Percentiles rank a stretch among this genome's conserved stretches.
Evolutionary conservation across 2,888 invertebrate species (phyloP).

Genomic region (Eupelmus urozonus): DNA sequence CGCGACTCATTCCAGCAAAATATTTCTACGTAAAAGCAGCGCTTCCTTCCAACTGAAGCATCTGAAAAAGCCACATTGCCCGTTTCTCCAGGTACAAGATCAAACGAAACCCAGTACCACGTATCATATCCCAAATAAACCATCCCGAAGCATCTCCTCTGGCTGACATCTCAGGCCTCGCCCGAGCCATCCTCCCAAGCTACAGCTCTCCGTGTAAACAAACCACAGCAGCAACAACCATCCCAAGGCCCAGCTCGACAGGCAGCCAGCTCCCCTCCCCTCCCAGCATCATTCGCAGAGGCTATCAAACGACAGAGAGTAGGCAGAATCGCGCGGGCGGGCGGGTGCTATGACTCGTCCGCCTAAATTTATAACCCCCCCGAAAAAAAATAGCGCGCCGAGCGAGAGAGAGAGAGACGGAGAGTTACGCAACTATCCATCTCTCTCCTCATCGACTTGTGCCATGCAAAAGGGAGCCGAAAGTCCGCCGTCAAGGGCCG

Average conservation of each 20-base stretch:
- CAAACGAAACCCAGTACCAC: neutral
- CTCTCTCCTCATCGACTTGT: neutral
- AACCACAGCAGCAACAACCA: too few species aligned
- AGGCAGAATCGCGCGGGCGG: neutral
- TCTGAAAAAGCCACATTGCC: too few species aligned
- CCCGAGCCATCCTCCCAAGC: neutral
- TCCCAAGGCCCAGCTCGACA: too few species aligned
- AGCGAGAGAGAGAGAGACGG: slow-evolving; percentile 6
- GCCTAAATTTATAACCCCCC: slow-evolving; percentile 54
- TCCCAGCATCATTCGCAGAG: too few species aligned
- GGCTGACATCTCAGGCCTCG: slow-evolving; percentile 4
- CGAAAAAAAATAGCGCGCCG: slow-evolving; percentile 3
- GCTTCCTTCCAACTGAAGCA: too few species aligned
- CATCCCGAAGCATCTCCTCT: neutral
- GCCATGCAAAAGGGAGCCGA: slow-evolving; percentile 4
- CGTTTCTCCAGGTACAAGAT: too few species aligned
- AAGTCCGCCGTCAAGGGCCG: slow-evolving; percentile 50
- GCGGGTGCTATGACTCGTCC: slow-evolving; percentile 24
- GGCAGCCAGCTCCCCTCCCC: too few species aligned
- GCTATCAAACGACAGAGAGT: neutral
- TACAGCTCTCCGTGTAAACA: slow-evolving; percentile 16
- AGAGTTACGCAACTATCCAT: slow-evolving; percentile 44
- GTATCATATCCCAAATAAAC: neutral
- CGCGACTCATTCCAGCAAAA: too few species aligned
- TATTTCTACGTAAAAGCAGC: too few species aligned